Evolutionary conservation across 2,888 invertebrate species (phyloP).

Genomic region (Drosophila neotestacea): DNA sequence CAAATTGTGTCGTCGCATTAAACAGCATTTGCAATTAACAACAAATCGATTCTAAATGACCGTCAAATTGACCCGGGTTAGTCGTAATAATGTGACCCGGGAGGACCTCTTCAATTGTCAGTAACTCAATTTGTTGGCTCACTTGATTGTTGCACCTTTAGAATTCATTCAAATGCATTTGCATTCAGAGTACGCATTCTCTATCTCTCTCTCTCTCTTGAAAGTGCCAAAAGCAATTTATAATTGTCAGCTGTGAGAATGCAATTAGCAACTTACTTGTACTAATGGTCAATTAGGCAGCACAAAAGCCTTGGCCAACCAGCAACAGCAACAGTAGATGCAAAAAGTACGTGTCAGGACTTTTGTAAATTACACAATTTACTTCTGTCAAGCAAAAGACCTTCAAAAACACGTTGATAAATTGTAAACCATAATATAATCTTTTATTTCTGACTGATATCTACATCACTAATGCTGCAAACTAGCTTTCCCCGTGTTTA

Average conservation of each 20-base stretch:
- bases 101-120: conserved; percentile 27
- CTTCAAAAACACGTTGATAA: conserved; percentile 29
- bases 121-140: conserved; percentile 26
- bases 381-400: conserved; percentile 33
- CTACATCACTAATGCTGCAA: neutral
- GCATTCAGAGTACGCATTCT: conserved; percentile 5
- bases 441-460: conserved; percentile 10
- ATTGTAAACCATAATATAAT: conserved; percentile 14
- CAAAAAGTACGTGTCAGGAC: conserved; percentile 33
- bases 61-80: conserved; percentile 33
- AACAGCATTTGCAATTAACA: conserved; percentile 63
- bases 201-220: conserved; percentile 8
- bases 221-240: conserved; percentile 67
- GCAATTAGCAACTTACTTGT: conserved; percentile 69
- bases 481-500: neutral
- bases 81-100: conserved; percentile 35
- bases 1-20: conserved; percentile 60
- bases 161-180: conserved; percentile 8
- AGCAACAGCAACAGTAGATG: neutral
- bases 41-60: conserved; percentile 63
- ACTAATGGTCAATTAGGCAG: conserved; percentile 71
- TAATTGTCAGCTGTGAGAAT: conserved; percentile 70
- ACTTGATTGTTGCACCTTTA: conserved; percentile 38
- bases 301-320: conserved; percentile 33
- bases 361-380: conserved; percentile 44